Evolutionary conservation across 2,888 invertebrate species (phyloP).

Genomic region (Zonitis immaculata): DNA sequence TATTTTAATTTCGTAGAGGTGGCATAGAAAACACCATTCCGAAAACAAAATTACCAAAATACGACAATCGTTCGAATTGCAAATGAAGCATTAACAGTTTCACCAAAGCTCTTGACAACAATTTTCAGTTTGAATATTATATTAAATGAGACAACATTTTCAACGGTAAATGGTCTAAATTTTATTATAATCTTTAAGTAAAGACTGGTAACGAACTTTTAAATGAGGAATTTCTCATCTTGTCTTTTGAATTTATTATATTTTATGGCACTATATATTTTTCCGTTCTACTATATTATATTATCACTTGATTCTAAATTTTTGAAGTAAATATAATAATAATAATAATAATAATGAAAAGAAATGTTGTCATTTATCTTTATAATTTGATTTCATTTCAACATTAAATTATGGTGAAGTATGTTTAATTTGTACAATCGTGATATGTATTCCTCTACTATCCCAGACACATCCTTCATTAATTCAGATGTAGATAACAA

Average conservation of each 20-base stretch:
- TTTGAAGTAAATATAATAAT: too few species aligned
- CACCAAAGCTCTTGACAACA: constrained; percentile 11
- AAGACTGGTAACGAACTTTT: constrained; percentile 16
- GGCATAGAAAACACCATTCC: constrained; percentile 11
- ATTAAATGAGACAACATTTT: constrained; percentile 21
- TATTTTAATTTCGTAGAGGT: constrained; percentile 27
- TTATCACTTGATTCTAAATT: constrained; percentile 18
- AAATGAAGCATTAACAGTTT: constrained; percentile 27
- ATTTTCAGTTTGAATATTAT: constrained; percentile 20
- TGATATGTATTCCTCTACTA: constrained; percentile 12
- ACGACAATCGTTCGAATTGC: constrained; percentile 26
- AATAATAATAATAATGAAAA: too few species aligned
- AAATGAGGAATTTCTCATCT: constrained; percentile 13
- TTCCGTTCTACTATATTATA: constrained; percentile 17
- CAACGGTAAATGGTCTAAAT: constrained; percentile 18
- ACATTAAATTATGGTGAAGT: constrained; percentile 3
- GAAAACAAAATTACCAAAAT: constrained; percentile 26
- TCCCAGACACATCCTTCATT: constrained; percentile 24
- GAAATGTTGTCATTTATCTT: not conserved
- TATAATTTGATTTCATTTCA: constrained; percentile 4
- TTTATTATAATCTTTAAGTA: constrained; percentile 20
- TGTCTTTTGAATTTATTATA: constrained; percentile 20
- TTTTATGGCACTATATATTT: constrained; percentile 23
- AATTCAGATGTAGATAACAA: constrained; percentile 27
- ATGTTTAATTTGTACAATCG: constrained; percentile 14